Evolutionary conservation across 2,888 invertebrate species (phyloP), one percentile per base, ranked within the genome.

Genomic region (Lypha dubia): DNA sequence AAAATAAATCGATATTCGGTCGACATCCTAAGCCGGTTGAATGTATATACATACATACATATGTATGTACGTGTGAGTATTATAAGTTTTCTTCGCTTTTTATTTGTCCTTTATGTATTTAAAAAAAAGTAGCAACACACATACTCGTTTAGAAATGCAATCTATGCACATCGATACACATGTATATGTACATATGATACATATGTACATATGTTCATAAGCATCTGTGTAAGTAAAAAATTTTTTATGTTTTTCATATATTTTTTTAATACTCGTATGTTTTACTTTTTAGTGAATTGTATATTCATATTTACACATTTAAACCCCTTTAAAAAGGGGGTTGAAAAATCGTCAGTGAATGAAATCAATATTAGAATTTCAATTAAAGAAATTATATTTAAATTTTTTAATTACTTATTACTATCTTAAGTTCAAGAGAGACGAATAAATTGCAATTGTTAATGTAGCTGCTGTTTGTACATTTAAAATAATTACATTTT

Each of bases 351-450:
- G 70, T 22, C 15, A 56, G 63, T 49, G 75, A 56, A 58, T 49
- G 75, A 81, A 82, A 82, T 82, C 81, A 68, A 82, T 82, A 82
- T 41, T 20, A 49, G 49, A 35, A 68, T 67, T 81, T 82, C 58
- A 24, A 46, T 17, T 49, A 28, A n/a, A 35, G 41, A 53, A 51
- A 46, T n/a, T n/a, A n/a, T n/a, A 51, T 35, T 28, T n/a, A 70
- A 53, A 35, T 35, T 56, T 22, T 62, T 62, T 32, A 41, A 32
- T 22, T 32, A 41, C 24, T 6, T 63, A 32, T 15, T 22, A 22
- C 35, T 53, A 6, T n/a, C 35, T 53, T 46, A 9, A 24, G 0
- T 67, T 58, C n/a, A 17, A 67, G 67, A 20, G 15, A 15, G 32
- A 22, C 44, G 44, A 4, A 13, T 17, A 6, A 60, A 28, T 28